Base-by-base conservation (phyloP, 2,797 vertebrate genomes). In the Clarias pachynema region DNA sequence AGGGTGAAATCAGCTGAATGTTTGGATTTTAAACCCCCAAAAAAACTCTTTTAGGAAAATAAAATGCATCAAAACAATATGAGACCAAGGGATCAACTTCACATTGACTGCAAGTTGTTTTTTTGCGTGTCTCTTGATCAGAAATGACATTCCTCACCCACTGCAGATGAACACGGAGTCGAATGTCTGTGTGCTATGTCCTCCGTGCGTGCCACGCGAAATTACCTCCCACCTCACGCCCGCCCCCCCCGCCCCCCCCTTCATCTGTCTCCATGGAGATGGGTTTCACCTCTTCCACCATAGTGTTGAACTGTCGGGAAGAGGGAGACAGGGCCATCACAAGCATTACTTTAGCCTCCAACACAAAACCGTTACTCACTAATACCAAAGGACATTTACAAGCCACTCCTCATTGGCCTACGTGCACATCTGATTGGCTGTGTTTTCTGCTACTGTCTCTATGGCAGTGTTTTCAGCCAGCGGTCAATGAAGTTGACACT, bases 81-180 rank as follows among this genome's bases (percentile, higher is more conserved):
- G 83, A 57, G 74, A 81, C 49, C 60, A 37, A 73, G 34, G 65
- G 78, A 86, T 88, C 69, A 84, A 87, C 84, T 85, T 79, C 63
- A 82, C 24, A 77, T 15, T 18, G 68, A 66, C 40, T 22, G 5
- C 63, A 82, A 84, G 83, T 88, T 83, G 81, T 62, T 49, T 81
- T 44, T 88, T 80, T 78, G 84, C 72, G 79, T 53, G 44, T 31
- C 20, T 83, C 70, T 75, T 66, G 73, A 86, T 74, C 82, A 86
- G 69, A 87, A 88, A 84, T 81, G 82, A 60, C 80, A 86, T 90
- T 14, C 84, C 91, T 93, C 56, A 95, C 95, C 94, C 95, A 0
- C 89, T 92, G 91, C 95, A 96, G 85, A 95, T 85, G 1, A 96
- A 94, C 34, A 95, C 91, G 0, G 94, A 89, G 88, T 95, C 93